phyloP scores from a whole-genome alignment of 2,797 vertebrate species.

The Balearica regulorum region DNA sequence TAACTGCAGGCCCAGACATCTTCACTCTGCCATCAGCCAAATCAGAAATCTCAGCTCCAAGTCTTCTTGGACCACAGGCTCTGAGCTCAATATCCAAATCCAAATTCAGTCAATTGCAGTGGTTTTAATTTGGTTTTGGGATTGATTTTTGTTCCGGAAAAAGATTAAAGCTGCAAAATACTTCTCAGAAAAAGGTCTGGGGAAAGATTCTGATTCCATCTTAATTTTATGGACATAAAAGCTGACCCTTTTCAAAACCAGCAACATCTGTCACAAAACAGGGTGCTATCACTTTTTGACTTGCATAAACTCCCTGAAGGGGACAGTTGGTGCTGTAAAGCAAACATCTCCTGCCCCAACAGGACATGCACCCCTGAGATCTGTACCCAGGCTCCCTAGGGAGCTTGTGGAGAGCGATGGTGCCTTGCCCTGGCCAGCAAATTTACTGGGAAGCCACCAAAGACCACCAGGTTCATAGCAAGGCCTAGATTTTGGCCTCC shows the following conservation, averaged over 20 bases:
- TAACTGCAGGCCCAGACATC: background rate
- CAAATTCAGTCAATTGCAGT: background rate
- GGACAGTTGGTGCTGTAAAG: background rate
- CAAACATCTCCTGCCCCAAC: accelerated
- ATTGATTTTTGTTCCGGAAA: background rate
- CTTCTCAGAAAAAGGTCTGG: background rate
- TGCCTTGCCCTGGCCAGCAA: background rate
- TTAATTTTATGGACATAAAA: background rate
- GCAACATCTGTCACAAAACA: background rate
- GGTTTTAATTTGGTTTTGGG: background rate
- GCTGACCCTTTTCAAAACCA: background rate
- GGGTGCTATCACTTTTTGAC: background rate
- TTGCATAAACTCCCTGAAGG: background rate
- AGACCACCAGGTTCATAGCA: background rate
- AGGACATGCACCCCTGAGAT: background rate
- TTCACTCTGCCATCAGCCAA: background rate
- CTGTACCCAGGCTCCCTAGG: background rate
- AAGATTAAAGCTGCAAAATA: background rate
- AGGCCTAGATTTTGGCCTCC: background rate
- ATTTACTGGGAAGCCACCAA: background rate
- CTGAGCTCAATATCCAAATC: background rate
- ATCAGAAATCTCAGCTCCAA: background rate
- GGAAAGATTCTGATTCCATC: background rate
- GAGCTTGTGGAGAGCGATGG: background rate
- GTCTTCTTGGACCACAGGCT: background rate